Evolutionary conservation across 2,888 invertebrate genomes (phyloP).

Genomic region (Diplazon laetatorius): DNA sequence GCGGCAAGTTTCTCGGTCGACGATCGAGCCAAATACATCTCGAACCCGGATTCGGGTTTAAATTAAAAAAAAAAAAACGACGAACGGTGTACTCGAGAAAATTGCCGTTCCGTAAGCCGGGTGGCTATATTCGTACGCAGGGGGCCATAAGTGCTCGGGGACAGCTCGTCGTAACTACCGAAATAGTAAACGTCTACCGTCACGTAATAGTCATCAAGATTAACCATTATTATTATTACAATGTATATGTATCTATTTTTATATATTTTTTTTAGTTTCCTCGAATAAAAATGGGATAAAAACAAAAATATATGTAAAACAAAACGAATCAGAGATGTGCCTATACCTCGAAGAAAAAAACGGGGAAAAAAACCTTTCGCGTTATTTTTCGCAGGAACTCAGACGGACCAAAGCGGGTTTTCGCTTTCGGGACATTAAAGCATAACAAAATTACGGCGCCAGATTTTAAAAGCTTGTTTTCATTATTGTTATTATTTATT

Average conservation of each 20-base stretch:
- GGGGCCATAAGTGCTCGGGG: conserved; percentile 34
- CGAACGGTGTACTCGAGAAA: conserved; percentile 47
- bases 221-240: too few relatives aligned
- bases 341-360: conserved; percentile 49
- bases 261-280: too few relatives aligned
- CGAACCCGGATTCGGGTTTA: background rate
- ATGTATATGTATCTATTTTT: too few relatives aligned
- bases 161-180: conserved; percentile 42
- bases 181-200: conserved; percentile 27
- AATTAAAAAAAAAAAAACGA: conserved; percentile 14
- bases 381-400: conserved; percentile 53
- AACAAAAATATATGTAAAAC: conserved; percentile 17
- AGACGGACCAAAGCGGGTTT: conserved; percentile 58
- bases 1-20: conserved; percentile 42
- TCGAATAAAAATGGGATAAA: background rate
- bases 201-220: background rate
- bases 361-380: conserved; percentile 49
- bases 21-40: conserved; percentile 2
- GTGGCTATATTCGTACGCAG: conserved; percentile 35
- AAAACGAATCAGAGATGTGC: conserved; percentile 34
- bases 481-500: background rate
- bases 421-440: conserved; percentile 58
- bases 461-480: conserved; percentile 55
- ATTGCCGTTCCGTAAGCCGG: conserved; percentile 54
- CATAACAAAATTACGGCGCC: conserved; percentile 55